Evolutionary conservation across 1,140 invertebrate genomes (phyloP), one percentile per base, ranked within the genome.

Genomic region (Drosophila ercepeae): DNA sequence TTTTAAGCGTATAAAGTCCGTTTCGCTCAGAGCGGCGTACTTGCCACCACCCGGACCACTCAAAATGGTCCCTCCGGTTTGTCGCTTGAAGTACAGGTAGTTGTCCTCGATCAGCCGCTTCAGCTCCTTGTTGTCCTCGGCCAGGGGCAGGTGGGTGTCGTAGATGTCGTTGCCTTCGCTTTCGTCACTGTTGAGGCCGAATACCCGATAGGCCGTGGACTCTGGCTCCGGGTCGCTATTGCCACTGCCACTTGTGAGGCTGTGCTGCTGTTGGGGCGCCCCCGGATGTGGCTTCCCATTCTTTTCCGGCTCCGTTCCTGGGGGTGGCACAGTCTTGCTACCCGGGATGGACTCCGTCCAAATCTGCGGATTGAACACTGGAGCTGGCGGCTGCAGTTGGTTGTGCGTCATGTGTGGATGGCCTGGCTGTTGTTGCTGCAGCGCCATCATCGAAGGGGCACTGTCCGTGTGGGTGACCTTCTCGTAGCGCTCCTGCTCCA

Each of bases 391-490:
- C 51, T 83, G 81, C 41, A 79, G 44, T 36, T 88, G 82, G n/a
- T 64, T 71, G 42, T 75, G 71, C 0, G 45, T 5, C 25, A 27
- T 52, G 13, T 46, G 54, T 9, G 34, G 14, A 0, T 48, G 51
- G 6, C 39, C 39, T 8, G 59, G 45, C 39, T 59, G 64, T 32
- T 65, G 74, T 29, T 83, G 89, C 50, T 88, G 90, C 42, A 91
- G 34, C 0, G 90, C 90, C 69, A 91, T 91, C 89, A 91, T 91
- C n/a, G 90, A 91, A 6, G 90, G 90, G 0, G 90, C 90, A 41
- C 90, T 91, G 54, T 91, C 90, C 32, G 90, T 91, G 50, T 91
- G 90, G 14, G 88, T 90, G 48, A 91, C 90, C 68, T 90, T 90
- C 34, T 91, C 90, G 27, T 91, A 90, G 16, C 89, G 91, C 52